Percentiles rank a stretch among this genome's conserved stretches.
phyloP scores from a whole-genome alignment of 2,797 vertebrate genomes.

The Chiloscyllium punctatum region DNA sequence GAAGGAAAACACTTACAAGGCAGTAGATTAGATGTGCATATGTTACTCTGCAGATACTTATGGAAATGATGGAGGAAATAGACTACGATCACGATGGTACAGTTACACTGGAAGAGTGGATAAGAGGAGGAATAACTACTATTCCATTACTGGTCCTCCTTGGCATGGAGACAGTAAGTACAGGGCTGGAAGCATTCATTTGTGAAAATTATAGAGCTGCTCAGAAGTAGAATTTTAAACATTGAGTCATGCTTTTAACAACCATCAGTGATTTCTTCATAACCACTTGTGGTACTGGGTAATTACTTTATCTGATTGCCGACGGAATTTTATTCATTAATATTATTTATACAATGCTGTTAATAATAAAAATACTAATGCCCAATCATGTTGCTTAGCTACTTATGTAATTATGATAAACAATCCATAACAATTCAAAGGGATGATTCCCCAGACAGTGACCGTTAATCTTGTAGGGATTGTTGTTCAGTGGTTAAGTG shows the following conservation, averaged over 20 bases:
- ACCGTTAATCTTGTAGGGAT: background rate
- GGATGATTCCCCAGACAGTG: background rate
- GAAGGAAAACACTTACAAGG: background rate
- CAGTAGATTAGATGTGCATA: background rate
- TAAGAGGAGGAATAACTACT: constrained; percentile 86
- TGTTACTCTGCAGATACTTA: constrained; percentile 67
- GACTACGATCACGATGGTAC: constrained; percentile 79
- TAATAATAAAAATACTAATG: background rate
- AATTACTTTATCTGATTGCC: background rate
- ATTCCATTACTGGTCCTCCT: constrained; percentile 85
- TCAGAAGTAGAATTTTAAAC: background rate
- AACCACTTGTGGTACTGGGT: background rate
- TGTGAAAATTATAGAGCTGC: background rate
- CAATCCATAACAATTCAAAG: background rate
- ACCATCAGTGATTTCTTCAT: background rate
- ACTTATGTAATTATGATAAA: background rate
- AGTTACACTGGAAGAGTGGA: constrained; percentile 89
- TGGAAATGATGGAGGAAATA: constrained; percentile 90
- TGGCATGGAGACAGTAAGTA: constrained; percentile 81
- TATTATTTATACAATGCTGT: background rate
- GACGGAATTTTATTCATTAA: background rate
- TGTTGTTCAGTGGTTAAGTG: background rate
- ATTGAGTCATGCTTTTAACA: background rate
- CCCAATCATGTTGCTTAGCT: background rate
- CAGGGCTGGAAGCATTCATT: background rate